A percentile compares a stretch with the other conserved stretches of the same genome.
These are phyloP conservation scores for Gymnosoma rotundatum DNA, from an alignment of 2,888 invertebrate genomes.

Conservation along the genomic window DNA sequence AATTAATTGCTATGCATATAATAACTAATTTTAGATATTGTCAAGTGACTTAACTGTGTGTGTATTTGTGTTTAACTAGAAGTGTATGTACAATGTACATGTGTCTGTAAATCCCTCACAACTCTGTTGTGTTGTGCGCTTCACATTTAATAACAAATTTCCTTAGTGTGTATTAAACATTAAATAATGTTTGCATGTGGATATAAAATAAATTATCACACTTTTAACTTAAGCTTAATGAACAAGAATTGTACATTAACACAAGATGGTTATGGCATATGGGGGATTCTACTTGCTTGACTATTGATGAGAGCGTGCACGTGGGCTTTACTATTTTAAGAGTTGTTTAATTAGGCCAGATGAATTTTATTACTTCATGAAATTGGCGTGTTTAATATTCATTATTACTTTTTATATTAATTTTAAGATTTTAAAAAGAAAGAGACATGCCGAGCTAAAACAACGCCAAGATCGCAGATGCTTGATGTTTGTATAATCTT, in stretches of 20 bases:
- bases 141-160: neutral
- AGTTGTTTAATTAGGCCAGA: too few species aligned
- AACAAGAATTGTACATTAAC: conserved; percentile 40
- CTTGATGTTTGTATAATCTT: too few species aligned
- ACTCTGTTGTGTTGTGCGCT: too few species aligned
- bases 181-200: conserved; percentile 1
- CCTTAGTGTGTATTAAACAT: conserved; percentile 2
- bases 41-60: neutral
- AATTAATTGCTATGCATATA: conserved; percentile 22
- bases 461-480: too few species aligned
- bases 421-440: too few species aligned
- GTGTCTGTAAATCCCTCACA: neutral
- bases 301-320: neutral
- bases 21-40: conserved; percentile 4
- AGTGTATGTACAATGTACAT: too few species aligned
- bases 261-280: neutral
- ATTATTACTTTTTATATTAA: too few species aligned
- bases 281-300: neutral
- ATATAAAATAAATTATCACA: conserved; percentile 55
- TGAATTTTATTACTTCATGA: too few species aligned
- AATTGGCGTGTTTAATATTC: too few species aligned
- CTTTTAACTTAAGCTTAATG: conserved; percentile 51
- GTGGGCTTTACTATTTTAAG: neutral
- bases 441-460: too few species aligned
- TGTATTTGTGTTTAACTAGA: neutral